Base-by-base conservation (phyloP, 2,113 vertebrate species). In the Eolophus roseicapilla region DNA sequence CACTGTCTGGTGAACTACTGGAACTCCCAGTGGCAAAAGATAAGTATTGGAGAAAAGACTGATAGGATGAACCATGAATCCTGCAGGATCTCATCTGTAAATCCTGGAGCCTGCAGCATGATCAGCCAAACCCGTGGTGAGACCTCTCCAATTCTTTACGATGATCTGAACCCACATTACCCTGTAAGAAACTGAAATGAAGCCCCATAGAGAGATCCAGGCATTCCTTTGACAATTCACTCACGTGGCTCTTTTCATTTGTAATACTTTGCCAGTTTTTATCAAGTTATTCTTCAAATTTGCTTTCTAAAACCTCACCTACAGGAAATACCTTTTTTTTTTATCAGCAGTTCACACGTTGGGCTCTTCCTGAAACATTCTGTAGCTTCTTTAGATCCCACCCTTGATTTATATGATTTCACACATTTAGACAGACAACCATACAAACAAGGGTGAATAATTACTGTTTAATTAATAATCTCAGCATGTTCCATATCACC, bases 401-500 rank as follows among this genome's bases (percentile, higher is more conserved):
- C 28, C 60, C 55, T 81, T 65, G 39, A 39, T 39, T 39, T 39
- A 10, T 39, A 11, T 39, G 39, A 39, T 39, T 39, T 39, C 39
- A 39, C 39, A 39, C 39, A 39, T 39, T 39, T 39, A 39, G 39
- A 39, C 39, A 74, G 46, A 87, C 68, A 91, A 79, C 39, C 31
- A 18, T 13, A 68, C 43, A 89, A 94, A 77, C 75, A 73, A 80
- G 50, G 57, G 14, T 31, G 50, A 92, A 43, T 94, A 75, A 95
- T 81, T 90, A 52, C 39, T 44, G 18, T 74, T 93, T 64, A 86
- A 93, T 92, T 94, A 86, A 92, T 71, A 88, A 88, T 24, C 65
- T 77, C 71, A 67, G 63, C 5, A 0, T 84, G 52, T 29, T 57
- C 49, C 64, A 2, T 52, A 82, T 47, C 79, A 93, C 67, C 55